Conservation (phyloP, 2,113 vertebrate species). For the Acinonyx jubatus region DNA sequence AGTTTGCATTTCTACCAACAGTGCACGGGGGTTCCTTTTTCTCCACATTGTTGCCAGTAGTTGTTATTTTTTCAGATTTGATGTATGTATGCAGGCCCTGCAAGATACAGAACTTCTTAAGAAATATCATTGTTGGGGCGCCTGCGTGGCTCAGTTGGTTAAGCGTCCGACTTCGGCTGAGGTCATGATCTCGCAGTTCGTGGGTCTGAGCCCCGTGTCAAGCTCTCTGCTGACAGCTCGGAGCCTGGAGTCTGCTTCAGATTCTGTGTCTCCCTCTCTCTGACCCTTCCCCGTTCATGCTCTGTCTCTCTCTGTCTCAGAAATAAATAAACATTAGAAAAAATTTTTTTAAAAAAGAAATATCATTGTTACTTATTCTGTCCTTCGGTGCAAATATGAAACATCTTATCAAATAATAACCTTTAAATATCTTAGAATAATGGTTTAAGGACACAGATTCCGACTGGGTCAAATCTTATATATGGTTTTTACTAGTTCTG, state of each 20-base stretch:
- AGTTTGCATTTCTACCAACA: neutral
- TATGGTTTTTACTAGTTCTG: neutral
- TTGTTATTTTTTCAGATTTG: neutral
- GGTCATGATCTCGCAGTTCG: too few species aligned
- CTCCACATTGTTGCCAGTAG: neutral
- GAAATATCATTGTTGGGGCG: neutral
- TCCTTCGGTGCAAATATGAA: neutral
- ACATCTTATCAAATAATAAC: neutral
- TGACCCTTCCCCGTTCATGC: too few species aligned
- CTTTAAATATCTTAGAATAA: neutral
- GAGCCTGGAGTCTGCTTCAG: too few species aligned
- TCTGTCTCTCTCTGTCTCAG: too few species aligned
- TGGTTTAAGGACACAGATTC: neutral
- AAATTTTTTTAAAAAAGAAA: neutral
- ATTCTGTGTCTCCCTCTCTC: too few species aligned
- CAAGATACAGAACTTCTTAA: neutral
- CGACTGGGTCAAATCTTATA: neutral
- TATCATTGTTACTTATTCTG: neutral
- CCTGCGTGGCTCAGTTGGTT: too few species aligned
- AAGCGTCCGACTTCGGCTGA: too few species aligned
- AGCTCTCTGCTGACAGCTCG: too few species aligned
- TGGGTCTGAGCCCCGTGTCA: too few species aligned
- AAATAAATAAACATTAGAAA: too few species aligned
- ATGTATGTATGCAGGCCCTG: neutral
- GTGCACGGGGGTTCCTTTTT: neutral